Evolutionary conservation across 2,888 invertebrate species (phyloP).

Genomic region (Sthenelais limicola): DNA sequence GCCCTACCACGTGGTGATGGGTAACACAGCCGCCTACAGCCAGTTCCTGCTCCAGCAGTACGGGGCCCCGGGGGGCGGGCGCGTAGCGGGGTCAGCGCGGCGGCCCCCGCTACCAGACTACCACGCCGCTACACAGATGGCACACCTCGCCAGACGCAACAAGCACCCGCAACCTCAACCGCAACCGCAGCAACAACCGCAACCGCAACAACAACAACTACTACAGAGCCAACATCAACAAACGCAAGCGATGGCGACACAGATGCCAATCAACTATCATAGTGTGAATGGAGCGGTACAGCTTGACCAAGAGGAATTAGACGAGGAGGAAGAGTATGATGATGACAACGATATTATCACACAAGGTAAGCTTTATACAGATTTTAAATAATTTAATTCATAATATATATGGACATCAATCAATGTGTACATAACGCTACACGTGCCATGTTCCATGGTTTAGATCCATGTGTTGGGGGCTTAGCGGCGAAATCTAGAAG

Average conservation of each 20-base stretch:
- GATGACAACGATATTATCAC: constrained; percentile 34
- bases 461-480: no score
- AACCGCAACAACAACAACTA: constrained; percentile 7
- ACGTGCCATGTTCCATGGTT: constrained; percentile 1
- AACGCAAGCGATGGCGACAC: no score
- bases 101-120: constrained; percentile 83
- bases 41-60: constrained; percentile 46
- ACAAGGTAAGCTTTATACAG: constrained; percentile 7
- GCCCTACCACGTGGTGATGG: constrained; percentile 67
- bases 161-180: constrained; percentile 77
- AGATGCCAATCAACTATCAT: no score
- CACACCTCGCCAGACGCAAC: constrained; percentile 74
- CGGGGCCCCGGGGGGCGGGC: background rate
- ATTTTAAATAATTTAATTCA: background rate
- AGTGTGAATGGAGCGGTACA: no score
- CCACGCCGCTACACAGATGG: constrained; percentile 89
- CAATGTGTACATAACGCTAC: background rate
- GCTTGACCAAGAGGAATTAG: no score
- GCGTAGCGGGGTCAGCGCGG: constrained; percentile 67
- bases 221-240: no score
- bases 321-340: constrained; percentile 17
- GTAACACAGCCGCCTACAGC: constrained; percentile 52
- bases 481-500: no score
- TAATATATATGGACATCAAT: background rate
- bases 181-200: background rate